phyloP scores from a whole-genome alignment of 1,140 invertebrate species.

The Ericerus pela region DNA sequence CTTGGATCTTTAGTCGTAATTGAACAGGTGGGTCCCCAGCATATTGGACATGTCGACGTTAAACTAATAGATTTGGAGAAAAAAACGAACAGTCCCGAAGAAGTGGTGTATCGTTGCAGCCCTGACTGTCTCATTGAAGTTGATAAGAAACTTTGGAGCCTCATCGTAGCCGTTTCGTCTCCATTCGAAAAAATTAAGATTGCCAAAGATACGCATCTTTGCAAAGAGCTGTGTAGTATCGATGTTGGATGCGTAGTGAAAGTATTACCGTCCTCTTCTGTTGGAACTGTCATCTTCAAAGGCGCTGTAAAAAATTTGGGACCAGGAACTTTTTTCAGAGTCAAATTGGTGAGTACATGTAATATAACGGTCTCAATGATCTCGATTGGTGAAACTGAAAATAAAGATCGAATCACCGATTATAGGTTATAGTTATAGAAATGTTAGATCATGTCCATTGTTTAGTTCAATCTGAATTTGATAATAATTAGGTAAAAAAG shows the following conservation, averaged over 20 bases:
- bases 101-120: slow-evolving; percentile 20
- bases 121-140: slow-evolving; percentile 16
- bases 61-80: not conserved
- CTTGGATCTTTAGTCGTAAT: not conserved
- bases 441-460: too few relatives aligned
- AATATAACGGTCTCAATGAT: too few relatives aligned
- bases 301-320: slow-evolving; percentile 22
- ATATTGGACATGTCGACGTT: not conserved
- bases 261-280: slow-evolving; percentile 11
- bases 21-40: not conserved
- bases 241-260: slow-evolving; percentile 18
- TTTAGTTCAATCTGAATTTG: too few relatives aligned
- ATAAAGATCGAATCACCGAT: too few relatives aligned
- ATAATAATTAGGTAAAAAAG: too few relatives aligned
- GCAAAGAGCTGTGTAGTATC: slow-evolving; percentile 16
- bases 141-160: slow-evolving; percentile 20
- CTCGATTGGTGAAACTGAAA: too few relatives aligned
- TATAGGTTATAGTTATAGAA: too few relatives aligned
- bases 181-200: slow-evolving; percentile 19
- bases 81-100: slow-evolving; percentile 15
- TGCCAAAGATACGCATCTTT: slow-evolving; percentile 16
- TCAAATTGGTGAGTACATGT: too few relatives aligned
- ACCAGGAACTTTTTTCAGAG: slow-evolving; percentile 24
- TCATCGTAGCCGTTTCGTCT: slow-evolving; percentile 18
- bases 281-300: slow-evolving; percentile 21